Evolutionary conservation across 2,888 invertebrate genomes (phyloP).

Genomic region (Rotaria magnacalcarata): DNA sequence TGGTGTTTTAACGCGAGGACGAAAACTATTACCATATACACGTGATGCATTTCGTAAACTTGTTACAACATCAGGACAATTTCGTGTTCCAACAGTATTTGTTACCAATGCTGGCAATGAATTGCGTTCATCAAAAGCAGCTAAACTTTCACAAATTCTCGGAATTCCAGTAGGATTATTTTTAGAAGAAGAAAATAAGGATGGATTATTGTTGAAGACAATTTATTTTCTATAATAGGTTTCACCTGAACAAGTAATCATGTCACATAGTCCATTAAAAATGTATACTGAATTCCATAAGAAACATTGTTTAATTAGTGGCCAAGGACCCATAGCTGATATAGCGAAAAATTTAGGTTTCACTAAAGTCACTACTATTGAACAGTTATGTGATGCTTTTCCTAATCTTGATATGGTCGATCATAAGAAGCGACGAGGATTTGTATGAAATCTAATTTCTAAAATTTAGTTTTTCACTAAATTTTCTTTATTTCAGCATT

Average conservation of each 20-base stretch:
- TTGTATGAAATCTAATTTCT: slow-evolving; percentile 50
- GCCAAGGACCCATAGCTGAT: slow-evolving; percentile 64
- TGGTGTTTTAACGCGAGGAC: slow-evolving; percentile 67
- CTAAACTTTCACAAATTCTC: slow-evolving; percentile 65
- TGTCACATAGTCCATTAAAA: slow-evolving; percentile 67
- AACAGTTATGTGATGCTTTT: slow-evolving; percentile 64
- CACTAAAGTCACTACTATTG: slow-evolving; percentile 64
- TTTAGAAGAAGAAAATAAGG: too few species aligned
- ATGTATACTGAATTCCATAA: slow-evolving; percentile 66
- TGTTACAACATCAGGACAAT: slow-evolving; percentile 63
- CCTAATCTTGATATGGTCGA: slow-evolving; percentile 67
- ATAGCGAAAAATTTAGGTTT: slow-evolving; percentile 66
- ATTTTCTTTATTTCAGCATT: slow-evolving; percentile 54
- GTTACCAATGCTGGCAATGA: slow-evolving; percentile 69
- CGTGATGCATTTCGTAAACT: slow-evolving; percentile 64
- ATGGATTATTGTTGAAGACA: too few species aligned
- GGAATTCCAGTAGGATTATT: slow-evolving; percentile 61
- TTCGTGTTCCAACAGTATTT: slow-evolving; percentile 66
- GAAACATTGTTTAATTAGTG: slow-evolving; percentile 66
- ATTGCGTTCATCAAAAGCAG: slow-evolving; percentile 64
- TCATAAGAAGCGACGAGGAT: slow-evolving; percentile 57
- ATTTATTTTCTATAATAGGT: slow-evolving; percentile 58
- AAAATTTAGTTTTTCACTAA: too few species aligned
- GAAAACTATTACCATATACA: slow-evolving; percentile 64
- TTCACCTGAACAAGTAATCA: slow-evolving; percentile 65